Conservation (phyloP, 2,797 vertebrate species). For the Myotis pilosus region DNA sequence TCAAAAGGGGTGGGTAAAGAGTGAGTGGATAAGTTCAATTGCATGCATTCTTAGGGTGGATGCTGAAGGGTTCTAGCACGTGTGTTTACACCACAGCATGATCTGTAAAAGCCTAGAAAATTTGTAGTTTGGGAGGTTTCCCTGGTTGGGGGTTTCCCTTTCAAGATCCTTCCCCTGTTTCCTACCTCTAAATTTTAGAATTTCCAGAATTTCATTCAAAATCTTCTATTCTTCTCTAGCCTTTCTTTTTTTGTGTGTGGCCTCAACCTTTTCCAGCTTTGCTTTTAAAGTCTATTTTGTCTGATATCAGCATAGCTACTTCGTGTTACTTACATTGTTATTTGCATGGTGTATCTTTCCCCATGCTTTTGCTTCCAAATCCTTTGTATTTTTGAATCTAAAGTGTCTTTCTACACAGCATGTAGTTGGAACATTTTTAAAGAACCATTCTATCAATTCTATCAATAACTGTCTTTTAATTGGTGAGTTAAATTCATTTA, state of each 20-base stretch:
- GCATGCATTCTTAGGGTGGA: not conserved
- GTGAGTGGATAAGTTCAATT: not conserved
- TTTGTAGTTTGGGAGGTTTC: not conserved
- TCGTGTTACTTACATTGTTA: not conserved
- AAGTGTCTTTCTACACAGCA: not conserved
- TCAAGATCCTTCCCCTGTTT: not conserved
- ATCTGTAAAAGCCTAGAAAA: not conserved
- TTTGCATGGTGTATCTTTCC: not conserved
- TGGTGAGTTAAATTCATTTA: not conserved
- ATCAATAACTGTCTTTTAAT: not conserved
- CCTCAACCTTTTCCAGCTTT: not conserved
- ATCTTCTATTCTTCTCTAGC: not conserved
- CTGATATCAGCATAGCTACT: not conserved
- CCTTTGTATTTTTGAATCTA: not conserved
- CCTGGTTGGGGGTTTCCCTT: not conserved
- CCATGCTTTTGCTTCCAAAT: not conserved
- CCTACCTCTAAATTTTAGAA: not conserved
- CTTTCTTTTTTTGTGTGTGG: not conserved
- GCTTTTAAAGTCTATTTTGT: slow-evolving; percentile 13
- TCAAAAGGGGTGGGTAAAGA: not conserved
- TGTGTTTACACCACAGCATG: not conserved
- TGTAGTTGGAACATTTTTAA: not conserved
- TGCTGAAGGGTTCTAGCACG: not conserved
- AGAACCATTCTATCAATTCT: not conserved
- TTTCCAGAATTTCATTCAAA: not conserved